These are phyloP conservation scores for Lepisosteus osseus DNA, from an alignment of 2,113 vertebrate genomes.

Conservation along the genomic window DNA sequence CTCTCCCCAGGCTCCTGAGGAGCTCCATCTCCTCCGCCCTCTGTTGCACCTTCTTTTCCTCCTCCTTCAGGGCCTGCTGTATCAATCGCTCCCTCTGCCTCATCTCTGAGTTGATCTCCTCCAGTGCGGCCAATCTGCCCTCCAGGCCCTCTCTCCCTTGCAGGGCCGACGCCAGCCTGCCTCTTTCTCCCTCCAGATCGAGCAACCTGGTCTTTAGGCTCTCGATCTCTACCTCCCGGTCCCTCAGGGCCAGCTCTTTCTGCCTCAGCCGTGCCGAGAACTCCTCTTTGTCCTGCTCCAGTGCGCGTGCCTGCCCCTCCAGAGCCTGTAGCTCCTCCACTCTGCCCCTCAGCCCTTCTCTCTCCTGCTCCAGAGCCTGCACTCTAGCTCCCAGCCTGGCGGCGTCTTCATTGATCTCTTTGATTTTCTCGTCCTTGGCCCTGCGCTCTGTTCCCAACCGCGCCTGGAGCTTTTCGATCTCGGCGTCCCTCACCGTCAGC, in stretches of 20 bases:
- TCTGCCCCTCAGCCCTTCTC: slow-evolving; percentile 23
- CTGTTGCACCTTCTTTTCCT: not conserved
- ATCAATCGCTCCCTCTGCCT: slow-evolving; percentile 15
- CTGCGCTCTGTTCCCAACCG: slow-evolving; percentile 22
- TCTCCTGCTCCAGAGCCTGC: slow-evolving; percentile 22
- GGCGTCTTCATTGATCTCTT: slow-evolving; percentile 27
- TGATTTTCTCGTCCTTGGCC: slow-evolving; percentile 19
- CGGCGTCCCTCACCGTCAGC: slow-evolving; percentile 24
- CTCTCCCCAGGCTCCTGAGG: slow-evolving; percentile 4
- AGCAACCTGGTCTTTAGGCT: slow-evolving; percentile 11
- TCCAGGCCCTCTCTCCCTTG: not conserved
- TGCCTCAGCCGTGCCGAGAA: slow-evolving; percentile 2
- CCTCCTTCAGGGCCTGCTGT: not conserved
- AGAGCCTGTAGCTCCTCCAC: slow-evolving; percentile 16
- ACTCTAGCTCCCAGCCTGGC: slow-evolving; percentile 23
- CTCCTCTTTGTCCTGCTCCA: slow-evolving; percentile 23
- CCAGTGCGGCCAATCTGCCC: not conserved
- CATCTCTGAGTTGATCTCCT: slow-evolving; percentile 18
- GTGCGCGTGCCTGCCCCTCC: slow-evolving; percentile 12
- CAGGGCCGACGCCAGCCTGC: slow-evolving; percentile 14
- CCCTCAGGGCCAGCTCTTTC: slow-evolving; percentile 18
- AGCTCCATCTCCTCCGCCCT: slow-evolving; percentile 10
- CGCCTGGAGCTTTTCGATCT: slow-evolving; percentile 27
- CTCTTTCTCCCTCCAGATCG: slow-evolving; percentile 21
- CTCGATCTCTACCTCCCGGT: slow-evolving; percentile 6